Conservation (phyloP, 30 jellyfish, hydroid and myxozoan species). For the Aurelia sp. region DNA sequence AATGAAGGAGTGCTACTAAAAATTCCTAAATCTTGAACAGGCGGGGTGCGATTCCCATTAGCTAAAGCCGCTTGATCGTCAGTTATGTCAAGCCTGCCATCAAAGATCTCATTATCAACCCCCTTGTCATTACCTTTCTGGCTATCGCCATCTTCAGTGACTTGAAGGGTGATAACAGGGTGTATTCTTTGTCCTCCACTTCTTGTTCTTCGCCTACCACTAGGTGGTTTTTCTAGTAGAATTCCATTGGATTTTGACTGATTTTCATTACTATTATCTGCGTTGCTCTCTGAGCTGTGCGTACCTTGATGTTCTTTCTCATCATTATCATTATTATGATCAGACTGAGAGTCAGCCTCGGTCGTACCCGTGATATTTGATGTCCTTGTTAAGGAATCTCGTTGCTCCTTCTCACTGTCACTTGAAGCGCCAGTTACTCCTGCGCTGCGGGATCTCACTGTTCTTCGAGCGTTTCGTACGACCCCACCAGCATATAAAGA, state of each 20-base stretch:
- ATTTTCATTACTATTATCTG: slow-evolving; percentile 16
- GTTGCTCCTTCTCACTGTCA: slow-evolving; percentile 76
- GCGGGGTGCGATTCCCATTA: slow-evolving; percentile 58
- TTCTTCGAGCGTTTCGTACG: slow-evolving; percentile 57
- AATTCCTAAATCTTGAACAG: slow-evolving; percentile 33
- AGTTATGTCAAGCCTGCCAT: slow-evolving; percentile 3
- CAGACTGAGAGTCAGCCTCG: slow-evolving; percentile 57
- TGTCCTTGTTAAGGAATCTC: slow-evolving; percentile 54
- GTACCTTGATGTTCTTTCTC: slow-evolving; percentile 26
- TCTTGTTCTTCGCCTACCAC: slow-evolving; percentile 65
- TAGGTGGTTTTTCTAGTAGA: slow-evolving; percentile 44
- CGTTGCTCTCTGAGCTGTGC: slow-evolving; percentile 40
- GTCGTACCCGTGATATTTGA: slow-evolving; percentile 65
- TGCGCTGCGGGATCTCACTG: slow-evolving; percentile 61
- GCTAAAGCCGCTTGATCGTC: background rate
- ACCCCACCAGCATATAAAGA: slow-evolving; percentile 82
- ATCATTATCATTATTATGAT: slow-evolving; percentile 31
- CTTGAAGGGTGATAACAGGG: slow-evolving; percentile 69
- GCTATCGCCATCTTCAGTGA: slow-evolving; percentile 36
- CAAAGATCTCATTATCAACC: slow-evolving; percentile 39
- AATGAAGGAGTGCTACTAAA: background rate
- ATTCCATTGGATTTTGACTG: slow-evolving; percentile 50
- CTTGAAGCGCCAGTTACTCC: slow-evolving; percentile 55
- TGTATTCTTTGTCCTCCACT: slow-evolving; percentile 54
- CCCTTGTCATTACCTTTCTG: slow-evolving; percentile 33